phyloP scores from a whole-genome alignment of 2,113 vertebrate species.

The Tupaia chinensis region DNA sequence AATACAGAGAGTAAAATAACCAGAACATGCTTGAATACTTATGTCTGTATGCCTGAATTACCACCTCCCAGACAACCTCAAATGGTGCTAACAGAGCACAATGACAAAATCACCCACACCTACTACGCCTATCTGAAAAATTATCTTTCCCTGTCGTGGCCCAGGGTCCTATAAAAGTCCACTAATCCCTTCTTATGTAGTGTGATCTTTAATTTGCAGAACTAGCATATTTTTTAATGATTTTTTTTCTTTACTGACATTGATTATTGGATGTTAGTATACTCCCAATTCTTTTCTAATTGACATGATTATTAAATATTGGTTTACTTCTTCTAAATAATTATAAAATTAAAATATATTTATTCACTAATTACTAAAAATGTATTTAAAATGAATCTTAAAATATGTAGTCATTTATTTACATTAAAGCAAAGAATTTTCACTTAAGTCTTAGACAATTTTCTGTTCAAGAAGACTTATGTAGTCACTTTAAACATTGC shows the following conservation, averaged over 20 bases:
- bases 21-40: background rate
- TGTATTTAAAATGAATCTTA: background rate
- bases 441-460: background rate
- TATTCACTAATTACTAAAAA: background rate
- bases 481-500: background rate
- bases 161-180: background rate
- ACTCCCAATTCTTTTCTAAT: background rate
- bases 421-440: background rate
- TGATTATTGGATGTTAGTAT: background rate
- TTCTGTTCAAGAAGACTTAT: background rate
- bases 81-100: background rate
- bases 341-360: background rate
- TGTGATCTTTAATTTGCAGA: background rate
- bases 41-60: background rate
- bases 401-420: conserved; percentile 4
- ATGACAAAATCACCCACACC: background rate
- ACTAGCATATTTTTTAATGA: background rate
- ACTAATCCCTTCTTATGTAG: background rate
- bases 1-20: conserved; percentile 39
- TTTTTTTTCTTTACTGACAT: background rate
- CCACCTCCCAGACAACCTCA: background rate
- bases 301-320: background rate
- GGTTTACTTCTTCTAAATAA: background rate
- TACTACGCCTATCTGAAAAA: background rate
- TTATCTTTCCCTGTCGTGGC: background rate